Evolutionary conservation across 2,113 vertebrate species (phyloP).

Genomic region (Apodemus speciosus): DNA sequence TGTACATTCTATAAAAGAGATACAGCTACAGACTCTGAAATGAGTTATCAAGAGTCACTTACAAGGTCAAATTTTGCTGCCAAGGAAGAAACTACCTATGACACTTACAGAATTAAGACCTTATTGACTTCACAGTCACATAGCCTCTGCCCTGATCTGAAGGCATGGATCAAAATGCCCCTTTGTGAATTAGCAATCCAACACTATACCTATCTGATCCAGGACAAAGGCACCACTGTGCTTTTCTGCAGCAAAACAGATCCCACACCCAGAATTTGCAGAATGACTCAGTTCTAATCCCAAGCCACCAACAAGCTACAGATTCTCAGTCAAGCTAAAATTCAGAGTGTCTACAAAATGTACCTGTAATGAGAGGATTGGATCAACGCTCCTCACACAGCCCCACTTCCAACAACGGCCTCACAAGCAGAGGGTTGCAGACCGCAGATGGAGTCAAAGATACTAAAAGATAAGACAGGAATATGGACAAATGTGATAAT

Average conservation of each 20-base stretch:
- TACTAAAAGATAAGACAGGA: neutral
- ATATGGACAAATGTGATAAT: neutral
- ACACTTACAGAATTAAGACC: neutral
- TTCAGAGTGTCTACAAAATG: neutral
- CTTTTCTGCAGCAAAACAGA: neutral
- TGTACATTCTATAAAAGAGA: neutral
- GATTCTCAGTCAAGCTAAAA: neutral
- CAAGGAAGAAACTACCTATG: neutral
- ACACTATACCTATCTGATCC: neutral
- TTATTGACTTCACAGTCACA: neutral
- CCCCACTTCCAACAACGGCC: neutral
- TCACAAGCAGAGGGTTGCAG: neutral
- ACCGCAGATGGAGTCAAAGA: neutral
- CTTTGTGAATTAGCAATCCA: neutral
- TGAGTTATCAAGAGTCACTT: neutral
- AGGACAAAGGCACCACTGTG: neutral
- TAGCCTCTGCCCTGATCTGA: neutral
- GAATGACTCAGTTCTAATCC: neutral
- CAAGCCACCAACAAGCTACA: neutral
- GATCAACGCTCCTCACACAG: neutral
- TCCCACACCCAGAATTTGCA: neutral
- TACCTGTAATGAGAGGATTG: neutral
- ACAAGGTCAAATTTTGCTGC: neutral
- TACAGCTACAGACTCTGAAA: neutral
- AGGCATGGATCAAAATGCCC: neutral